A percentile compares a stretch with the other conserved stretches of the same genome.
phyloP scores from a whole-genome alignment of 2,113 vertebrate genomes.

The Psittacula cyanocephala region DNA sequence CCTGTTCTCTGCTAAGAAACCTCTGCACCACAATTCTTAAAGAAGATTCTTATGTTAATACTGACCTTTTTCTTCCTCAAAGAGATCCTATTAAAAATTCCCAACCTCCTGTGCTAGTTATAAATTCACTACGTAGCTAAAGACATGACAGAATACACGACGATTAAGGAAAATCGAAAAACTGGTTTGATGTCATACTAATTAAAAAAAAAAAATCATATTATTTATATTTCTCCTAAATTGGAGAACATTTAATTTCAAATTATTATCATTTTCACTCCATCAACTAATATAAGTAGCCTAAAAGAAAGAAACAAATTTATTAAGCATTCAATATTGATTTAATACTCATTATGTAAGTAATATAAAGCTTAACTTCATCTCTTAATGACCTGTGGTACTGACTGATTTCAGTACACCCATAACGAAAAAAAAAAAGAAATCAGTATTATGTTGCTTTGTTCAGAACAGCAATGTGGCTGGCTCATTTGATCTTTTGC shows the following conservation, averaged over 20 bases:
- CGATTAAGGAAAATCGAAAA: constrained; percentile 65
- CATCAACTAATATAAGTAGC: neutral
- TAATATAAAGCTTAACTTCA: neutral
- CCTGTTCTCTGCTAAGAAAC: constrained; percentile 71
- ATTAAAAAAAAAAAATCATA: neutral
- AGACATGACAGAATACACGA: constrained; percentile 62
- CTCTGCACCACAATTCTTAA: constrained; percentile 70
- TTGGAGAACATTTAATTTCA: neutral
- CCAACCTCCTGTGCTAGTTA: constrained; percentile 71
- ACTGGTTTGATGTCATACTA: neutral
- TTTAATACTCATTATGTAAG: neutral
- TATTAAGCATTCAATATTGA: neutral
- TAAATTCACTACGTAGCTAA: constrained; percentile 72
- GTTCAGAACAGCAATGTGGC: neutral
- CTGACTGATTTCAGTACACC: neutral
- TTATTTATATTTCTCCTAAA: constrained; percentile 7
- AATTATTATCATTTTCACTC: neutral
- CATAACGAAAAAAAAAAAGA: neutral
- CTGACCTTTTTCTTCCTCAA: constrained; percentile 77
- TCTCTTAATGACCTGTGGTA: neutral
- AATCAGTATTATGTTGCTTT: neutral
- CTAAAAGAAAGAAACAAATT: neutral
- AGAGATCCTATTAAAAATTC: constrained; percentile 76
- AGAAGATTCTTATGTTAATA: constrained; percentile 79
- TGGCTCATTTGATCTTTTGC: neutral